Evolutionary conservation across 2,113 vertebrate species (phyloP).

Genomic region (Sylvia atricapilla): DNA sequence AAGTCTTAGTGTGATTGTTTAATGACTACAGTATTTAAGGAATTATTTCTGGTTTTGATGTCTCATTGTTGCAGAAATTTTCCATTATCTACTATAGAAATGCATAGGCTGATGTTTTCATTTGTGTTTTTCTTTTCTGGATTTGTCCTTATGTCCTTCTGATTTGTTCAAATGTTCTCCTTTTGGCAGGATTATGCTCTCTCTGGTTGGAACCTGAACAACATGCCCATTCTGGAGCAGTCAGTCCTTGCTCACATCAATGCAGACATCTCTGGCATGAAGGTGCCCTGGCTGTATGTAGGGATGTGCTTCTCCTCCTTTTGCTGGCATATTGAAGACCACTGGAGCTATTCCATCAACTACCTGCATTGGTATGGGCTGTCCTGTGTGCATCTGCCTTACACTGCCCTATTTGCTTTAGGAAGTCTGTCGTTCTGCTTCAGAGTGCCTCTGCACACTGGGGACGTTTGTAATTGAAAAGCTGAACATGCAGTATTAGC

Average conservation of each 20-base stretch:
- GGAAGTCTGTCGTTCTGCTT: background rate
- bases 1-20: background rate
- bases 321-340: constrained; percentile 98
- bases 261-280: constrained; percentile 98
- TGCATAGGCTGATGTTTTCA: background rate
- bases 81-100: background rate
- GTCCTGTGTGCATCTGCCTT: background rate
- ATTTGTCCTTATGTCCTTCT: background rate
- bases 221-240: constrained; percentile 97
- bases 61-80: background rate
- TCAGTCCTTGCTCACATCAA: constrained; percentile 96
- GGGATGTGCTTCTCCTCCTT: constrained; percentile 99
- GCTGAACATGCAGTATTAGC: background rate
- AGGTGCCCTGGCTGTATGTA: constrained; percentile 97
- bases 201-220: constrained; percentile 98
- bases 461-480: background rate
- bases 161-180: background rate
- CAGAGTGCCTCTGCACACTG: background rate
- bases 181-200: constrained; percentile 88
- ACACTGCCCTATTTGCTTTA: background rate
- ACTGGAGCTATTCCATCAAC: constrained; percentile 99
- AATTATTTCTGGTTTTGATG: background rate
- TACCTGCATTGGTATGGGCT: constrained; percentile 91
- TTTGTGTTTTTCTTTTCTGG: background rate
- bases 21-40: background rate